These are phyloP conservation scores for Acanthurus leucopareius DNA, from an alignment of 2,797 vertebrate genomes.

Conservation along the genomic window DNA sequence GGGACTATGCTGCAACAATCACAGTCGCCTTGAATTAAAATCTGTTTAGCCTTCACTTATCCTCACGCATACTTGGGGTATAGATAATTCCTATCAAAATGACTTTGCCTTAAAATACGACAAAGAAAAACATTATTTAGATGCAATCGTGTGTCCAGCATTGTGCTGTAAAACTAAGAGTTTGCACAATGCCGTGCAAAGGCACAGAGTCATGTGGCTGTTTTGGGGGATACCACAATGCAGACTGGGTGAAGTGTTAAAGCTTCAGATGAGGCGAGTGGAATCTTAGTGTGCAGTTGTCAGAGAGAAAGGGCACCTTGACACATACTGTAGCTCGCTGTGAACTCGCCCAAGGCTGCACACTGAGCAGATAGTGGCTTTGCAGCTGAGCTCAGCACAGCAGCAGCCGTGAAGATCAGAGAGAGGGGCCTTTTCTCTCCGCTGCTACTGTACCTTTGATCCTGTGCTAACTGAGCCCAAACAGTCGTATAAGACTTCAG, in stretches of 20 bases:
- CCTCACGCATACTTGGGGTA: constrained; percentile 14
- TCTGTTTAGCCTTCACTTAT: constrained; percentile 39
- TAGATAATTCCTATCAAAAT: constrained; percentile 37
- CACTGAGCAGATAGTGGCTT: constrained; percentile 63
- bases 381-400: constrained; percentile 57
- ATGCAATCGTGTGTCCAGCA: background rate
- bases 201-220: background rate
- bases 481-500: background rate
- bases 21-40: constrained; percentile 55
- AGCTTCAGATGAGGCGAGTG: constrained; percentile 57
- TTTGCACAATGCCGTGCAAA: background rate
- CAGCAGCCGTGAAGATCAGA: constrained; percentile 57
- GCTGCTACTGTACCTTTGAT: constrained; percentile 48
- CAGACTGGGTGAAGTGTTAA: constrained; percentile 42
- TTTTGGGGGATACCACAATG: constrained; percentile 2
- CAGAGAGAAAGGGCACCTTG: constrained; percentile 78
- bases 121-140: constrained; percentile 25
- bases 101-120: constrained; percentile 4
- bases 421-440: constrained; percentile 32
- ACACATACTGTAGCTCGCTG: constrained; percentile 73
- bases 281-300: constrained; percentile 76
- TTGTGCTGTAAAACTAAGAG: background rate
- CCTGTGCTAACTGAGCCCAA: constrained; percentile 16
- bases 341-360: constrained; percentile 70
- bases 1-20: constrained; percentile 24